Conservation (phyloP, 92 coral and sea anemone species). For the Metridium senile region DNA sequence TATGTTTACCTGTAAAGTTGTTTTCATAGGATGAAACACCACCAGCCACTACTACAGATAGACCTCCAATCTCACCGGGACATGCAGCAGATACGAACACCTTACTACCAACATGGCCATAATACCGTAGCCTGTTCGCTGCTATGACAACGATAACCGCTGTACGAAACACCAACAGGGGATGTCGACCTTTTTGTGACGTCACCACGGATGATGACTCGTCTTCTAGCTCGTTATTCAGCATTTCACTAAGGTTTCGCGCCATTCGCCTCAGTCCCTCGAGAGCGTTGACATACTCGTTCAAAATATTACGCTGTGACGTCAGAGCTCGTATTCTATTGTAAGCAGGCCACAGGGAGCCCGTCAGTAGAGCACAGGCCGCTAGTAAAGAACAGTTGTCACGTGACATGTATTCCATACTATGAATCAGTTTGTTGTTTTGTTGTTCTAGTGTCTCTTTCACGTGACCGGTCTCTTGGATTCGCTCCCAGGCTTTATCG, state of each 20-base stretch:
- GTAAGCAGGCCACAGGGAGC: slow-evolving; percentile 95
- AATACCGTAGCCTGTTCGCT: slow-evolving; percentile 80
- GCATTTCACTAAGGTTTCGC: slow-evolving; percentile 82
- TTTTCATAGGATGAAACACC: slow-evolving; percentile 37
- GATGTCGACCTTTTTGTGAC: slow-evolving; percentile 49
- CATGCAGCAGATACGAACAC: slow-evolving; percentile 78
- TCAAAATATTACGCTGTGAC: slow-evolving; percentile 78
- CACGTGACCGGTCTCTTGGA: slow-evolving; percentile 84
- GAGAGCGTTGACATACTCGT: slow-evolving; percentile 66
- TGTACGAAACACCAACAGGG: slow-evolving; percentile 78
- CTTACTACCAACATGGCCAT: slow-evolving; percentile 63
- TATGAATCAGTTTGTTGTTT: slow-evolving; percentile 71
- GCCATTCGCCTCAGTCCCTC: slow-evolving; percentile 78
- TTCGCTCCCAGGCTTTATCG: slow-evolving; percentile 93
- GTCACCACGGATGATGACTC: slow-evolving; percentile 49
- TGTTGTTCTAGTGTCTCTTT: slow-evolving; percentile 89
- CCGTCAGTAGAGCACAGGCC: slow-evolving; percentile 87
- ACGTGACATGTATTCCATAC: slow-evolving; percentile 72
- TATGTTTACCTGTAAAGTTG: slow-evolving; percentile 85
- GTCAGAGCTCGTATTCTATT: slow-evolving; percentile 76
- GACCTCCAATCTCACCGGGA: slow-evolving; percentile 88
- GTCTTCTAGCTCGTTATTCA: slow-evolving; percentile 79
- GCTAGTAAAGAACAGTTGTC: slow-evolving; percentile 72
- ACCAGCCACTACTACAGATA: slow-evolving; percentile 80
- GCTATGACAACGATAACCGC: slow-evolving; percentile 93